phyloP scores from a whole-genome alignment of 2,888 invertebrate genomes.

The Drosophila multiciliata region DNA sequence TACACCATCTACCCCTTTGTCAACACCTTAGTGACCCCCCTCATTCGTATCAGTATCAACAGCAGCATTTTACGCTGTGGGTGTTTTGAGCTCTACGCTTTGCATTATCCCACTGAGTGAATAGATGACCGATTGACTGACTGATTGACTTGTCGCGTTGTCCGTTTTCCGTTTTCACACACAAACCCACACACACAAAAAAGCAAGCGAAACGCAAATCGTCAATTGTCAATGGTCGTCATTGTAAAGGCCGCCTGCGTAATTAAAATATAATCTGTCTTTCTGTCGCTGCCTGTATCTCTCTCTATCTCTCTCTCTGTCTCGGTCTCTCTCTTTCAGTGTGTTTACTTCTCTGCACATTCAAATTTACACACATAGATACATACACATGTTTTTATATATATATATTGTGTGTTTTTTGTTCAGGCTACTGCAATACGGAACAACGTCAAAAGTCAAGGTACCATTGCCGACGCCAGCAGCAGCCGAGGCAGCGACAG shows the following conservation, averaged over 20 bases:
- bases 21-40: conserved; percentile 15
- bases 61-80: conserved; percentile 54
- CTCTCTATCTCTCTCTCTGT: conserved; percentile 1
- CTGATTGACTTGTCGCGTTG: conserved; percentile 43
- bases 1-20: conserved; percentile 25
- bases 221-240: conserved; percentile 68
- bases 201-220: conserved; percentile 58
- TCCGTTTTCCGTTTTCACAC: conserved; percentile 55
- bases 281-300: conserved; percentile 8
- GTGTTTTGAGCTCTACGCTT: conserved; percentile 62
- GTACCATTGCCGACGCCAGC: conserved; percentile 38
- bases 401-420: conserved; percentile 32
- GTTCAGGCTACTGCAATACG: conserved; percentile 62
- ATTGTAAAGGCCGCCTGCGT: conserved; percentile 67
- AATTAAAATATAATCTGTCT: conserved; percentile 68
- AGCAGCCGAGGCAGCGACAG: conserved; percentile 30
- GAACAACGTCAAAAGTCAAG: conserved; percentile 75
- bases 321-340: conserved; percentile 19
- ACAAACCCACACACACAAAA: conserved; percentile 17
- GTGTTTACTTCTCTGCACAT: conserved; percentile 17
- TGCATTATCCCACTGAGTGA: conserved; percentile 16
- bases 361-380: conserved; percentile 3
- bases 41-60: conserved; percentile 2
- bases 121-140: conserved; percentile 6
- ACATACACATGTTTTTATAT: conserved; percentile 12